Percentiles rank a stretch among this genome's conserved stretches.
phyloP scores from a whole-genome alignment of 2,113 vertebrate species.

The Pontoporia blainvillei region DNA sequence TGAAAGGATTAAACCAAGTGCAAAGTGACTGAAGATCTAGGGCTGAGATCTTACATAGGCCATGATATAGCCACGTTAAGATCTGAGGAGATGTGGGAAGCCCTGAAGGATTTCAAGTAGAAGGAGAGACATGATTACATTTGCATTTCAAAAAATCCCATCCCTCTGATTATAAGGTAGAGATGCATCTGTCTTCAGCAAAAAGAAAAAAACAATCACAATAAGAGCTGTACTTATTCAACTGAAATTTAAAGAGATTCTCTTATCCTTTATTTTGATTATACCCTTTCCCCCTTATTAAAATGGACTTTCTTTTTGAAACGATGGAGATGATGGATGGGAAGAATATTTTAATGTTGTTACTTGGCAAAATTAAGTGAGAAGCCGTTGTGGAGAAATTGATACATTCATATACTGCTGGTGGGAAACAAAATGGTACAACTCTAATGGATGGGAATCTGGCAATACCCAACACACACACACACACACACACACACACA shows the following conservation, averaged over 20 bases:
- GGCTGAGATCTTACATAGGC: not conserved
- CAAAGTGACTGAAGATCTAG: not conserved
- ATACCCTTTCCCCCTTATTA: not conserved
- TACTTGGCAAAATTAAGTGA: not conserved
- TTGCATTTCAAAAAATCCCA: not conserved
- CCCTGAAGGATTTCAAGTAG: not conserved
- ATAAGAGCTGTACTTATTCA: not conserved
- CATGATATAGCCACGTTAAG: not conserved
- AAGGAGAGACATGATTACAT: not conserved
- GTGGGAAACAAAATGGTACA: not conserved
- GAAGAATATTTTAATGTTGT: not conserved
- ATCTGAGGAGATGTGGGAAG: not conserved
- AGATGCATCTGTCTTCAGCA: not conserved
- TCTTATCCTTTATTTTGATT: not conserved
- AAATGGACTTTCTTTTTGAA: conserved; percentile 1
- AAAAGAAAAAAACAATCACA: not conserved
- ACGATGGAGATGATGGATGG: not conserved
- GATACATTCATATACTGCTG: not conserved
- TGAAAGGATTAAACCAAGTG: not conserved
- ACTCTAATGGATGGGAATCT: not conserved
- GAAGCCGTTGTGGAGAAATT: not conserved
- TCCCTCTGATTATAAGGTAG: not conserved
- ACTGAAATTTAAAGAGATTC: conserved; percentile 12
- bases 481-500: not conserved
- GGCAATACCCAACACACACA: not conserved